Base-by-base conservation (phyloP, 2,113 vertebrate species). In the Natator depressus region DNA sequence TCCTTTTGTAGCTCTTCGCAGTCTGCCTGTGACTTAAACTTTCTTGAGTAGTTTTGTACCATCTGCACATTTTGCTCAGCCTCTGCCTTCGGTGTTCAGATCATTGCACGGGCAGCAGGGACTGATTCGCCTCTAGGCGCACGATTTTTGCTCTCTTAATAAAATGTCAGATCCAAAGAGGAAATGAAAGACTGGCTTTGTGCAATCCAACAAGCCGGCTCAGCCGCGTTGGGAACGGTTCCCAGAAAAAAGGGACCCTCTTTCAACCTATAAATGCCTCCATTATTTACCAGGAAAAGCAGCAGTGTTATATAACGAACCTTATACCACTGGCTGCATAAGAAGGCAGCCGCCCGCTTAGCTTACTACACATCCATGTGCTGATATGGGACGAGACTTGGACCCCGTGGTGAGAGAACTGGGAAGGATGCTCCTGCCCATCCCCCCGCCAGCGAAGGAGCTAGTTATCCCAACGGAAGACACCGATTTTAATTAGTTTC, bases 281-380 rank as follows among this genome's bases (percentile, higher is more conserved):
- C 65, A 72, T 93, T 80, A 93, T 78, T 95, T 91, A 89, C 59
- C 92, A 81, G 80, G 76, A 93, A 89, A 91, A 87, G 92, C 94
- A 57, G 92, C 57, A 49, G 53, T 87, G 47, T 89, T 93, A 57
- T 5, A 27, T 87, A 93, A 93, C 49, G 25, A 91, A 93, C 72
- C 75, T 76, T 87, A 62, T 17, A 76, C 24, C 85, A 25, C 65
- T 51, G 78, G 49, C 51, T 0, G 0, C 69, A 51, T 51, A 6
- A 84, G 75, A 49, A 20, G 14, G 62, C 16, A 65, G 27, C 25
- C 10, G 11, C 5, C 16, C 24, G 42, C 47, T 20, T 55, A 46
- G 86, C 80, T 84, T 54, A 14, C 6, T 29, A 49, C 72, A 89
- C 12, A 29, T 89, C 86, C 72, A 81, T 4, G 49, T 89, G 86